Evolutionary conservation across 1,140 invertebrate genomes (phyloP).

Genomic region (Planococcus citri): DNA sequence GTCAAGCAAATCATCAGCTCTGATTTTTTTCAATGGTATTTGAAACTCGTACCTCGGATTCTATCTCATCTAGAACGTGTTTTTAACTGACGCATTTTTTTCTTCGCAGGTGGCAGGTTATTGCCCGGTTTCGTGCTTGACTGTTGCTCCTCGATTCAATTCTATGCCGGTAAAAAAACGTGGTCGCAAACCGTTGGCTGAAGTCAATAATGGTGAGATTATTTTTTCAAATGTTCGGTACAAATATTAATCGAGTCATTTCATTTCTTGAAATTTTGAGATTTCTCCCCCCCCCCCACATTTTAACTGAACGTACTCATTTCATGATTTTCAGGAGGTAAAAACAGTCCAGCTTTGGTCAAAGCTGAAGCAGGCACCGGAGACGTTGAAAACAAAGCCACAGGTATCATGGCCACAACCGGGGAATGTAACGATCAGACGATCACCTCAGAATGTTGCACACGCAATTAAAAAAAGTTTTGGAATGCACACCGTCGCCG

Average conservation of each 20-base stretch:
- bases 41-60: constrained; percentile 30
- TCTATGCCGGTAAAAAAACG: too few species aligned
- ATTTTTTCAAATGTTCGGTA: too few species aligned
- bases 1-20: constrained; percentile 62
- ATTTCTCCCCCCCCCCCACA: too few species aligned
- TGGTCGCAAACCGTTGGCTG: constrained; percentile 46
- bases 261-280: too few species aligned
- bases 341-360: neutral
- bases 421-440: constrained; percentile 22
- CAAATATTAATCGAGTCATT: too few species aligned
- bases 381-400: constrained; percentile 12
- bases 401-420: neutral
- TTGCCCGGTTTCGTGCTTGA: constrained; percentile 80
- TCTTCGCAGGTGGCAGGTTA: constrained; percentile 68
- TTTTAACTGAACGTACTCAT: too few species aligned
- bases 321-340: too few species aligned
- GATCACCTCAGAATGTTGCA: constrained; percentile 21
- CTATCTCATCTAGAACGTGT: too few species aligned
- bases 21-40: constrained; percentile 46
- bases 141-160: constrained; percentile 78
- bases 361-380: neutral
- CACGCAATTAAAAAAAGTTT: constrained; percentile 21
- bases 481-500: constrained; percentile 17
- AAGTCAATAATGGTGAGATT: constrained; percentile 35
- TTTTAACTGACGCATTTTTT: neutral